These are phyloP conservation scores for Mechanitis messenoides DNA, from an alignment of 2,888 invertebrate species.

Conservation along the genomic window DNA sequence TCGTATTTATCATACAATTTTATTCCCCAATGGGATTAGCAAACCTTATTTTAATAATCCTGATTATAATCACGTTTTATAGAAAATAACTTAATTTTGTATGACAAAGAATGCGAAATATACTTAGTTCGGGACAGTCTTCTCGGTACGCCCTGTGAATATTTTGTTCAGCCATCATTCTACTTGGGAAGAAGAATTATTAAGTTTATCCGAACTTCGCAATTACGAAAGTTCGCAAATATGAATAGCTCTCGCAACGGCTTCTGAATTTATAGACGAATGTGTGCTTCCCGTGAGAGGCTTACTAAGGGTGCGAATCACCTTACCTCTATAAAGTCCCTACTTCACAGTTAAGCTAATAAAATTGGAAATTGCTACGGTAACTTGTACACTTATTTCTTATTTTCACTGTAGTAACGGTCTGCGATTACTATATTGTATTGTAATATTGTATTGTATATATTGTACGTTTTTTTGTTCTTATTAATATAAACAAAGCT, in stretches of 20 bases:
- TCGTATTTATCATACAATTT: neutral
- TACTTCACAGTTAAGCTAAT: slow-evolving; percentile 36
- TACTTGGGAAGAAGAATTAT: slow-evolving; percentile 76
- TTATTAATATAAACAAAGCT: neutral
- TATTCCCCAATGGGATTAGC: too few relatives aligned
- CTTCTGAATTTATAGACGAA: slow-evolving; percentile 75
- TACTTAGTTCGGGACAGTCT: slow-evolving; percentile 57
- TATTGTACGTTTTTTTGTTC: neutral
- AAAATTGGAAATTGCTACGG: slow-evolving; percentile 37
- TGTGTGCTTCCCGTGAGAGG: slow-evolving; percentile 58
- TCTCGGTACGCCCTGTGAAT: slow-evolving; percentile 68
- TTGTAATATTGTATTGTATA: too few relatives aligned
- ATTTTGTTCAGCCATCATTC: slow-evolving; percentile 72
- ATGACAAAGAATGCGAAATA: slow-evolving; percentile 14
- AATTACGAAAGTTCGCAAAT: slow-evolving; percentile 71
- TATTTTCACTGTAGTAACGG: slow-evolving; percentile 25
- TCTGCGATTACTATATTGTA: neutral
- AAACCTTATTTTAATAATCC: too few relatives aligned
- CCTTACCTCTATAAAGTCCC: slow-evolving; percentile 38
- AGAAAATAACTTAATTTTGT: neutral
- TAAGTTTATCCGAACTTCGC: slow-evolving; percentile 75
- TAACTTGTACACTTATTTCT: slow-evolving; percentile 30
- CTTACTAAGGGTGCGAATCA: slow-evolving; percentile 42
- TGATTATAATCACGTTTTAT: neutral
- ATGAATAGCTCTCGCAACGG: slow-evolving; percentile 72